A percentile compares a stretch with the other conserved stretches of the same genome.
Evolutionary conservation across 2,888 invertebrate species (phyloP).

Genomic region (Eugnorisma glareosa): DNA sequence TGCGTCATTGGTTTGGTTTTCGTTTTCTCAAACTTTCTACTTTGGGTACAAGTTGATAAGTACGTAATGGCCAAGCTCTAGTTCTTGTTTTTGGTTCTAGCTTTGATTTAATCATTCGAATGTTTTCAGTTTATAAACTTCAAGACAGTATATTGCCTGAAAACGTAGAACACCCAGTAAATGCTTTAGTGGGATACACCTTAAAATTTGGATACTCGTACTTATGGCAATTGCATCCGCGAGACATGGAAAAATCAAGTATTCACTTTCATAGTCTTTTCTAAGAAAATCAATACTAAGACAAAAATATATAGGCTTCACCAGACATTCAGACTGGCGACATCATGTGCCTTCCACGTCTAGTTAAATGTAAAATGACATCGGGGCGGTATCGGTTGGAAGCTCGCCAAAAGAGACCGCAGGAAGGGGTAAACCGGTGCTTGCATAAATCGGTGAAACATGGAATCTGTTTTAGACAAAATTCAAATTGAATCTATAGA

Average conservation of each 20-base stretch:
- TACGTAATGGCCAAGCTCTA: not conserved
- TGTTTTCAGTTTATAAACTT: not conserved
- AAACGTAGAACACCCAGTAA: not conserved
- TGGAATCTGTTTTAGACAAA: slow-evolving; percentile 20
- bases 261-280: not conserved
- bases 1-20: slow-evolving; percentile 21
- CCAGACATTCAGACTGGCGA: slow-evolving; percentile 35
- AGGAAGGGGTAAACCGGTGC: slow-evolving; percentile 44
- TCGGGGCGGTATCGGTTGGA: slow-evolving; percentile 45
- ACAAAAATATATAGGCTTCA: slow-evolving; percentile 3
- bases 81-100: not conserved
- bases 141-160: not conserved
- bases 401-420: slow-evolving; percentile 50
- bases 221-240: not conserved
- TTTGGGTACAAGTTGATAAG: not conserved
- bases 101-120: not conserved
- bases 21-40: slow-evolving; percentile 5
- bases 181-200: too few species aligned
- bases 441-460: slow-evolving; percentile 40
- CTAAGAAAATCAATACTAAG: slow-evolving; percentile 24
- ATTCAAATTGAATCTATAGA: slow-evolving; percentile 21
- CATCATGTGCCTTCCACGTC: slow-evolving; percentile 18
- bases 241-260: not conserved
- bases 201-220: not conserved
- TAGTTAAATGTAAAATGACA: slow-evolving; percentile 39